Percentiles rank a stretch among this genome's conserved stretches.
Conservation (phyloP, 2,888 invertebrate genomes). For the Dasypolia templi region DNA sequence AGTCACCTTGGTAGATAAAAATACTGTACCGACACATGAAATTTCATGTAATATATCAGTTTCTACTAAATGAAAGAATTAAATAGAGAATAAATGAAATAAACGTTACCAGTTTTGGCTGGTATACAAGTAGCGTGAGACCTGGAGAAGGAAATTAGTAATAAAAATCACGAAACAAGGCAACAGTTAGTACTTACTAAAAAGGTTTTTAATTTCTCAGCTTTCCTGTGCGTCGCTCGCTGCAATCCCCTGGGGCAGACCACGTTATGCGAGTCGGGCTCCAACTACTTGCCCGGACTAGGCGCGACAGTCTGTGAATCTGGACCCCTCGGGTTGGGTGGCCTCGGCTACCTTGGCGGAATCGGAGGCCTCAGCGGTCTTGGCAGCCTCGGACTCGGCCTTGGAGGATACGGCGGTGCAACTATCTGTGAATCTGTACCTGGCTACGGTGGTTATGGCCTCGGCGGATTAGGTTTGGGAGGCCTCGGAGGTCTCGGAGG, state of each 20-base stretch:
- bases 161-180: too few relatives aligned
- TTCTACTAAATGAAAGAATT: too few relatives aligned
- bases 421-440: constrained; percentile 56
- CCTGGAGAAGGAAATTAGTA: too few relatives aligned
- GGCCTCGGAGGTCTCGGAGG: constrained; percentile 31
- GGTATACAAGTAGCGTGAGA: too few relatives aligned
- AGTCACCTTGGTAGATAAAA: too few relatives aligned
- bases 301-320: constrained; percentile 63
- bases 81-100: too few relatives aligned
- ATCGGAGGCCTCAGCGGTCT: constrained; percentile 47
- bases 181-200: background rate
- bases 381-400: constrained; percentile 17
- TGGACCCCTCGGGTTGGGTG: constrained; percentile 43
- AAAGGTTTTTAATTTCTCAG: constrained; percentile 57
- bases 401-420: constrained; percentile 21
- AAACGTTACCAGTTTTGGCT: too few relatives aligned
- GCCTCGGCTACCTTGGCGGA: constrained; percentile 47
- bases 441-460: constrained; percentile 16
- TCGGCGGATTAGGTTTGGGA: constrained; percentile 13
- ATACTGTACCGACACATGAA: too few relatives aligned
- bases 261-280: constrained; percentile 71
- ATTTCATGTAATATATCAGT: too few relatives aligned
- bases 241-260: constrained; percentile 75
- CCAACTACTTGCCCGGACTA: constrained; percentile 59
- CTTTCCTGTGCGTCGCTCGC: constrained; percentile 72